Percentiles rank a stretch among this genome's conserved stretches.
phyloP scores from a whole-genome alignment of 1,140 invertebrate species.

The Doryteuthis pealeii region DNA sequence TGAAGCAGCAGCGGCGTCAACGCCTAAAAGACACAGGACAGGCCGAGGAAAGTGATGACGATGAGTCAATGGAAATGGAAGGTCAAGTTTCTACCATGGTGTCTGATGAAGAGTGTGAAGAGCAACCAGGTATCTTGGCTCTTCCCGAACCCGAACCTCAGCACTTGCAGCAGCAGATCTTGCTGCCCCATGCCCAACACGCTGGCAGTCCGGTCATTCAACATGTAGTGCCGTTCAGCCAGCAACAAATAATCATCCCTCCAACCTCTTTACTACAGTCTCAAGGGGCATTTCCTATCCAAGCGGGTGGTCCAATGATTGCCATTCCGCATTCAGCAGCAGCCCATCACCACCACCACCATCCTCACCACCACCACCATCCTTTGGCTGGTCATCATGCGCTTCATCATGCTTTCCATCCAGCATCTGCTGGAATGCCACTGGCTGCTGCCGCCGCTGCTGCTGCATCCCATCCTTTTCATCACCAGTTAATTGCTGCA shows the following conservation, averaged over 20 bases:
- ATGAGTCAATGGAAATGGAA: constrained; percentile 19
- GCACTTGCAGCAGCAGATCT: constrained; percentile 15
- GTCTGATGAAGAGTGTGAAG: constrained; percentile 26
- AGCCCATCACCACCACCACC: constrained; percentile 19
- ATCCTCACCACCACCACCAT: constrained; percentile 14
- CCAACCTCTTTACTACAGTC: constrained; percentile 16
- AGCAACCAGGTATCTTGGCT: constrained; percentile 21
- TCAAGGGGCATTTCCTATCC: constrained; percentile 21
- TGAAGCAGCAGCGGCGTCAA: constrained; percentile 31
- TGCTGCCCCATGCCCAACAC: constrained; percentile 27
- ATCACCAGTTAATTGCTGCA: constrained; percentile 22
- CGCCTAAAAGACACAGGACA: constrained; percentile 33
- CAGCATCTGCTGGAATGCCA: constrained; percentile 18
- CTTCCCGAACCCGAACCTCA: constrained; percentile 14
- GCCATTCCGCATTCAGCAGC: constrained; percentile 26
- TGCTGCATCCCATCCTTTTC: constrained; percentile 19
- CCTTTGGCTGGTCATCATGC: not conserved
- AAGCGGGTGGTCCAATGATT: constrained; percentile 29
- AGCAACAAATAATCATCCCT: constrained; percentile 23
- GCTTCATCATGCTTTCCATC: constrained; percentile 9
- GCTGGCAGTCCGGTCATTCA: constrained; percentile 24
- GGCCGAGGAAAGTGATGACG: constrained; percentile 25
- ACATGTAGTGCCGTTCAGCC: constrained; percentile 14
- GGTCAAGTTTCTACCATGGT: constrained; percentile 30
- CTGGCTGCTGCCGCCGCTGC: constrained; percentile 18